phyloP scores from a whole-genome alignment of 2,113 vertebrate genomes.

The Mohoua ochrocephala region DNA sequence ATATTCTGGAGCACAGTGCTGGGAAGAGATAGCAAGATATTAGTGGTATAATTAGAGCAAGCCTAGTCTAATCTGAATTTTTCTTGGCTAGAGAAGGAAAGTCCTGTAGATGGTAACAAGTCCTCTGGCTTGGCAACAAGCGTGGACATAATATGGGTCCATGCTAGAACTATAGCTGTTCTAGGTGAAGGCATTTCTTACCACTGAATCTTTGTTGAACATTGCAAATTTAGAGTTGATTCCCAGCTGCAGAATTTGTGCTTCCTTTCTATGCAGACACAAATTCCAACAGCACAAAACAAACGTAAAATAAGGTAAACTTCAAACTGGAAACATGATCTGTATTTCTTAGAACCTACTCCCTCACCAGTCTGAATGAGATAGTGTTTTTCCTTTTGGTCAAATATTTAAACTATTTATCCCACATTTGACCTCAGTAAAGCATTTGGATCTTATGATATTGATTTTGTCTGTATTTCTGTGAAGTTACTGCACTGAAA shows the following conservation, averaged over 20 bases:
- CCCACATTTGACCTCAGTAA: neutral
- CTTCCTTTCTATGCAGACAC: neutral
- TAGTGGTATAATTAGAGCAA: neutral
- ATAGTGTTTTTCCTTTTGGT: neutral
- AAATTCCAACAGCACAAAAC: neutral
- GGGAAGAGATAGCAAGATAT: neutral
- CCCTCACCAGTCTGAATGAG: neutral
- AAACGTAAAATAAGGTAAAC: neutral
- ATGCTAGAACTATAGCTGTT: neutral
- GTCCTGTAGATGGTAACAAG: neutral
- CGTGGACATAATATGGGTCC: rapidly evolving
- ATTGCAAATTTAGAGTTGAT: neutral
- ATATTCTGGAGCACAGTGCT: neutral
- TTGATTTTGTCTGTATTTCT: neutral
- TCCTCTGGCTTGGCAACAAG: neutral
- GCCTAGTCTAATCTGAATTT: neutral
- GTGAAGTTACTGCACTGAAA: neutral
- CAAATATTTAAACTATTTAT: neutral
- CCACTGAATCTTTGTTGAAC: neutral
- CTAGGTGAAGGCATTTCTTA: neutral
- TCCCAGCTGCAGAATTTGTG: neutral
- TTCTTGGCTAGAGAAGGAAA: neutral
- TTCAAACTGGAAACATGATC: neutral
- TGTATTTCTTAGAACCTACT: neutral
- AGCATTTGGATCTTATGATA: neutral